These are phyloP conservation scores for Parnassius mnemosyne DNA, from an alignment of 2,888 invertebrate species.

Conservation along the genomic window DNA sequence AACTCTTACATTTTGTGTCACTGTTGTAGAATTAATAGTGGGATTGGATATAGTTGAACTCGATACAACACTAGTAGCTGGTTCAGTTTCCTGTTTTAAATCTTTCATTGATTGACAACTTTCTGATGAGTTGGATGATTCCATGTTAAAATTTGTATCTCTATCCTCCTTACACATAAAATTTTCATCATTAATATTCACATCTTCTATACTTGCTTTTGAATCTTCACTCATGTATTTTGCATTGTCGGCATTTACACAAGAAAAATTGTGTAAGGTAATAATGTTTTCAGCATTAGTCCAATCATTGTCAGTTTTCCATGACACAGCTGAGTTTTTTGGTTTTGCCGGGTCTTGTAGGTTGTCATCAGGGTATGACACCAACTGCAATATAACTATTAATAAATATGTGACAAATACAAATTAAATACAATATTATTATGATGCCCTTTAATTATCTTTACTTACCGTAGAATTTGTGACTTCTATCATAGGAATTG, in stretches of 20 bases:
- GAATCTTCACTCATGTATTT: conserved; percentile 74
- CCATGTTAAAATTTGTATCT: conserved; percentile 74
- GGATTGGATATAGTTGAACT: conserved; percentile 53
- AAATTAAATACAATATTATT: neutral
- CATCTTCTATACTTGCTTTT: conserved; percentile 72
- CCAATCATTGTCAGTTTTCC: conserved; percentile 71
- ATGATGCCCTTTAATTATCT: conserved; percentile 1
- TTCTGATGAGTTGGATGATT: conserved; percentile 74
- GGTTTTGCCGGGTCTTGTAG: conserved; percentile 73
- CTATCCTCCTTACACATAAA: conserved; percentile 73
- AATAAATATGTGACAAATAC: neutral
- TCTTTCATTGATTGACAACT: conserved; percentile 75
- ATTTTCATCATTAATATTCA: conserved; percentile 71
- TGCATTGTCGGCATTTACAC: conserved; percentile 55
- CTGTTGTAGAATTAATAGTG: conserved; percentile 54
- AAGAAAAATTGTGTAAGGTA: conserved; percentile 62
- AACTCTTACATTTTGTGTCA: conserved; percentile 54
- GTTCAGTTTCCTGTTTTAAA: conserved; percentile 60
- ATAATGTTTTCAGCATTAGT: conserved; percentile 62
- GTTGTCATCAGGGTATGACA: conserved; percentile 70
- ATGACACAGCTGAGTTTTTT: conserved; percentile 68
- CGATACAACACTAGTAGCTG: conserved; percentile 53
- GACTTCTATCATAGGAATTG: conserved; percentile 75
- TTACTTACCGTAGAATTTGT: conserved; percentile 71
- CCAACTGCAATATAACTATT: conserved; percentile 48